These are phyloP conservation scores for Zapornia atra DNA, from an alignment of 2,113 vertebrate genomes.

Conservation along the genomic window DNA sequence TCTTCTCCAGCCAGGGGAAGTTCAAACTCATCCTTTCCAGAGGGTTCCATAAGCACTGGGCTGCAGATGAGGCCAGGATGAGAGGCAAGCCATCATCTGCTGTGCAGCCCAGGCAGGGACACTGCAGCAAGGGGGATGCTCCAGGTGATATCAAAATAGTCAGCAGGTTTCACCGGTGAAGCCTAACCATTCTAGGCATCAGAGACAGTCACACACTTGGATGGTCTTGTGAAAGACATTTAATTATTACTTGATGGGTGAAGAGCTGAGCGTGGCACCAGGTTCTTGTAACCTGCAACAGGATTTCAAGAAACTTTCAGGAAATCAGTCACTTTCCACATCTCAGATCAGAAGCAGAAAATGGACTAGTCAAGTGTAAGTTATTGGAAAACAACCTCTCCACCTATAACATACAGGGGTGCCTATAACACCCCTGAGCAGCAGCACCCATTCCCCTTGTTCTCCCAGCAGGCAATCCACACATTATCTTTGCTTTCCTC, in stretches of 20 bases:
- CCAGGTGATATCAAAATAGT: not conserved
- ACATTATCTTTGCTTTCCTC: not conserved
- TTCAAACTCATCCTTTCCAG: not conserved
- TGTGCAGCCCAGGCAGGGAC: not conserved
- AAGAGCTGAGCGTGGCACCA: not conserved
- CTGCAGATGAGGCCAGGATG: not conserved
- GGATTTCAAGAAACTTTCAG: not conserved
- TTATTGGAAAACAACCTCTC: not conserved
- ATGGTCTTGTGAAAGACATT: not conserved
- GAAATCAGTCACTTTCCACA: not conserved
- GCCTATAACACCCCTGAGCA: not conserved
- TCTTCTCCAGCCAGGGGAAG: not conserved
- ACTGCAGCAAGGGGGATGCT: not conserved
- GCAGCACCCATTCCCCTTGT: not conserved
- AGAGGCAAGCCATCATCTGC: not conserved
- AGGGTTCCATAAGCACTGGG: not conserved
- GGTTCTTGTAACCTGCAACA: not conserved
- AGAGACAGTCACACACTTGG: not conserved
- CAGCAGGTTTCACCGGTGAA: not conserved
- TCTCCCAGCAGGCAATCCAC: not conserved
- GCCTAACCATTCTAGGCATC: not conserved
- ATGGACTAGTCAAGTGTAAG: not conserved
- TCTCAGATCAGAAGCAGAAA: not conserved
- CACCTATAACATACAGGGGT: too few relatives aligned
- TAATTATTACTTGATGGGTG: not conserved